Evolutionary conservation across 2,888 invertebrate genomes (phyloP), one percentile per base, ranked within the genome.

Genomic region (Drosophila prolongata): DNA sequence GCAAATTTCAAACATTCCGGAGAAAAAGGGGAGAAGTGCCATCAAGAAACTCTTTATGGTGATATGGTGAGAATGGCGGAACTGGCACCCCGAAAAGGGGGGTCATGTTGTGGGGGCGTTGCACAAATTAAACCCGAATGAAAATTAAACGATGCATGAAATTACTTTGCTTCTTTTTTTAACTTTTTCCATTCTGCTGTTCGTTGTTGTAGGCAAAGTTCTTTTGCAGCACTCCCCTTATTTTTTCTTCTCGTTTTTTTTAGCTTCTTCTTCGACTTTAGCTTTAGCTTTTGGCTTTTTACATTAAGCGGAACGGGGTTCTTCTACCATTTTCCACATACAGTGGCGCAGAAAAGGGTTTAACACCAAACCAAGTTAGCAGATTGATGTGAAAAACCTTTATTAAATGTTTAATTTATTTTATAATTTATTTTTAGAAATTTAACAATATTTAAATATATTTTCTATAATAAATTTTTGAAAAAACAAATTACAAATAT

Each of bases 61-160:
- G 80, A 86, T 75, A 88, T 88, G 86, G 61, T 44, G 46, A 59
- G 53, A 68, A 69, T 56, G 84, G 65, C 59, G 42, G 44, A 46
- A 46, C 19, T 55, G 42, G 43, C 14, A 3, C 5, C 49, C 16
- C 9, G 49, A 49, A 30, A 24, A 27, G 9, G 2, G 11, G 30
- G 46, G 49, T 11, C 47, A 3, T 40, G 53, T 24, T 53, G 54
- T 35, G 55, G 78, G 73, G 75, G 68, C 75, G 87, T 76, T 83
- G 81, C 86, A 87, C 90, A 90, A 90, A 90, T 90, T 90, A 90
- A 90, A 79, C 86, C 80, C 90, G 86, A 90, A 90, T 90, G 89
- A 90, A 90, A 90, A 90, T 78, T 86, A 89, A 90, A 89, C 89
- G 89, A 90, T 90, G 89, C 89, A 90, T 90, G 89, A 90, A 90